Percentiles rank a stretch among this genome's conserved stretches.
Conservation (phyloP, 2,888 invertebrate species). For the Harpalus rubripes region DNA sequence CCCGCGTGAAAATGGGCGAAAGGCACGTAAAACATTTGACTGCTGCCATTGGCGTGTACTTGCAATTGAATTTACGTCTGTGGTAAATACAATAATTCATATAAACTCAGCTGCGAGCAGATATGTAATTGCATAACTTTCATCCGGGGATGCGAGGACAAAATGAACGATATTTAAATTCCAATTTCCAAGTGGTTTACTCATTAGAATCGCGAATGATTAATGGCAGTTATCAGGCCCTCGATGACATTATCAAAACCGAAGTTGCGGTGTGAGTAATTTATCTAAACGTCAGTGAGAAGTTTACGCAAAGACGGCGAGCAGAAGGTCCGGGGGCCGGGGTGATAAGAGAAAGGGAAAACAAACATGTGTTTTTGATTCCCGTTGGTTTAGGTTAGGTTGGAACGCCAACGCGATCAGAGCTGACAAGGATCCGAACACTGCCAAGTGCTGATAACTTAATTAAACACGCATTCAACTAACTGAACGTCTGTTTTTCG, state of each 20-base stretch:
- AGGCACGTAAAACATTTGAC: slow-evolving; percentile 22
- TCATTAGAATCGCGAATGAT: slow-evolving; percentile 59
- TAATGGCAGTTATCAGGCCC: slow-evolving; percentile 58
- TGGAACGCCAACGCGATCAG: slow-evolving; percentile 22
- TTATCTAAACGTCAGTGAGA: slow-evolving; percentile 59
- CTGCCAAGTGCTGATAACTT: slow-evolving; percentile 37
- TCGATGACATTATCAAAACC: slow-evolving; percentile 63
- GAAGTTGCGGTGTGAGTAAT: slow-evolving; percentile 56
- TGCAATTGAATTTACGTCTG: slow-evolving; percentile 49
- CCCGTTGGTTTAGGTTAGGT: slow-evolving; percentile 36
- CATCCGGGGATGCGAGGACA: slow-evolving; percentile 14
- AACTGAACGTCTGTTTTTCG: slow-evolving; percentile 21
- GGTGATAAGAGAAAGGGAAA: slow-evolving; percentile 43
- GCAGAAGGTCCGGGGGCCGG: background rate
- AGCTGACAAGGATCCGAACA: slow-evolving; percentile 10
- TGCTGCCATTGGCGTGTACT: slow-evolving; percentile 23
- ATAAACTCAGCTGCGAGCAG: background rate
- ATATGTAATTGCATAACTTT: slow-evolving; percentile 53
- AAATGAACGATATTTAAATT: slow-evolving; percentile 61
- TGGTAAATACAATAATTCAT: slow-evolving; percentile 45
- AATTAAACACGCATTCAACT: slow-evolving; percentile 40
- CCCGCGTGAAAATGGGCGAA: slow-evolving; percentile 4
- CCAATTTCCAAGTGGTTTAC: slow-evolving; percentile 58
- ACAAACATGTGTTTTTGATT: slow-evolving; percentile 61
- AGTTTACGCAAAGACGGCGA: slow-evolving; percentile 30